A percentile compares a stretch with the other conserved stretches of the same genome.
phyloP scores from a whole-genome alignment of 2,888 invertebrate genomes.

The Smittia sp. region DNA sequence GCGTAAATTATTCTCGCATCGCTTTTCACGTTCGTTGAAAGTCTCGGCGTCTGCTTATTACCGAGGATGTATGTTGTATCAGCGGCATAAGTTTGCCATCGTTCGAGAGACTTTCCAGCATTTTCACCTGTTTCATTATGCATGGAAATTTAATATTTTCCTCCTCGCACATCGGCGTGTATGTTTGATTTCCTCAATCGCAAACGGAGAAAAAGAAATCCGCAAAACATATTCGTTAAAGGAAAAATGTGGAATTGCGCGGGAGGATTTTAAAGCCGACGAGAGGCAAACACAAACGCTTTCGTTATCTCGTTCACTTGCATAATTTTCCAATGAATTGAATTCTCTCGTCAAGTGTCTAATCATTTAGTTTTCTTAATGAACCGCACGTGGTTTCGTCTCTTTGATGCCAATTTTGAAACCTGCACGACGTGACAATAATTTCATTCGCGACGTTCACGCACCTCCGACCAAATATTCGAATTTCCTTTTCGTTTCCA shows the following conservation, averaged over 20 bases:
- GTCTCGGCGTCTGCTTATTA: neutral
- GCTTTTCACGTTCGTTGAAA: neutral
- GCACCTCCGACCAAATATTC: neutral
- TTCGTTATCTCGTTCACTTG: conserved; percentile 3
- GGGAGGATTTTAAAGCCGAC: conserved; percentile 8
- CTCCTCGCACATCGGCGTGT: neutral
- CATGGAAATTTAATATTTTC: conserved; percentile 16
- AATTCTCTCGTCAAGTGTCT: neutral
- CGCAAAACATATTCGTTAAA: neutral
- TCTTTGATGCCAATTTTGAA: neutral
- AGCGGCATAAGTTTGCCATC: neutral
- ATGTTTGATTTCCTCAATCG: conserved; percentile 12
- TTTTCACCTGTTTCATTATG: conserved; percentile 13
- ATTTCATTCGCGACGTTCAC: conserved; percentile 4
- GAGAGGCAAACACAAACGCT: neutral
- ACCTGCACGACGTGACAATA: neutral
- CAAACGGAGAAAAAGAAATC: neutral
- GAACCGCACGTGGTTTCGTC: neutral
- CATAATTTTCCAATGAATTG: neutral
- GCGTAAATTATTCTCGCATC: conserved; percentile 14
- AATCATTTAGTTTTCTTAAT: neutral
- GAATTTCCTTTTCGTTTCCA: neutral
- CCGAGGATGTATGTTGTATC: neutral
- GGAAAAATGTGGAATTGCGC: neutral
- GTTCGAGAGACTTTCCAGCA: neutral